These are phyloP conservation scores for Zaprionus gabonicus DNA, from an alignment of 1,140 invertebrate genomes.

Conservation along the genomic window DNA sequence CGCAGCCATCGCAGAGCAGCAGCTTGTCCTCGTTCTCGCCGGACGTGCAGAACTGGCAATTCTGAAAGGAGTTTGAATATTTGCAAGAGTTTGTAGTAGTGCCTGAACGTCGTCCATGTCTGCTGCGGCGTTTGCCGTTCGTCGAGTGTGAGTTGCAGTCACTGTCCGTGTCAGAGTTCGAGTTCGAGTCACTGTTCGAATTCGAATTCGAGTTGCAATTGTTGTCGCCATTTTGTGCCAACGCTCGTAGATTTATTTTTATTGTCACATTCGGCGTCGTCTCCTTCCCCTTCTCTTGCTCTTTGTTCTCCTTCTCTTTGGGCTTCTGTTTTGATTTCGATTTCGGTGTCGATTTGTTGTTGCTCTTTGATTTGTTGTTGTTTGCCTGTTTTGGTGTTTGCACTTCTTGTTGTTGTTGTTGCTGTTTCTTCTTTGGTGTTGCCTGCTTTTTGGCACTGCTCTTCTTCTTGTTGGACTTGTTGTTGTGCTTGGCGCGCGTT, in stretches of 20 bases:
- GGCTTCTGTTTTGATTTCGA: constrained; percentile 39
- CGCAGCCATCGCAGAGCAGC: constrained; percentile 97
- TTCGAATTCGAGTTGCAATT: constrained; percentile 16
- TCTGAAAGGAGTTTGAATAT: constrained; percentile 88
- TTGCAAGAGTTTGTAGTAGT: constrained; percentile 80
- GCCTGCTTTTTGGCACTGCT: constrained; percentile 61
- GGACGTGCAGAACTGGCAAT: constrained; percentile 97
- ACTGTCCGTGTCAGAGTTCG: constrained; percentile 28
- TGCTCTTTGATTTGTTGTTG: constrained; percentile 39
- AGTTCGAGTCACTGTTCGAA: constrained; percentile 39
- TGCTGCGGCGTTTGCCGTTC: constrained; percentile 43
- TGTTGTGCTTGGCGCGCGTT: constrained; percentile 57
- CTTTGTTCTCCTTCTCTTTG: constrained; percentile 10
- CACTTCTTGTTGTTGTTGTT: constrained; percentile 28
- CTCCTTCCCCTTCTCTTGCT: constrained; percentile 4
- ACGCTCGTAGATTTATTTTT: constrained; percentile 68
- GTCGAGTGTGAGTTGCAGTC: constrained; percentile 20
- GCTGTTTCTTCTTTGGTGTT: constrained; percentile 47
- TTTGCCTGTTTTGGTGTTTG: constrained; percentile 15
- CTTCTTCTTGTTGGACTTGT: constrained; percentile 60
- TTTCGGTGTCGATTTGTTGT: constrained; percentile 14
- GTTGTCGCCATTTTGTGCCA: constrained; percentile 37
- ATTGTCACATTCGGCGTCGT: constrained; percentile 44
- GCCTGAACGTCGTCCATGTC: constrained; percentile 66
- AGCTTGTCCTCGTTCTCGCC: constrained; percentile 98